These are phyloP conservation scores for Cichladusa arquata DNA, from an alignment of 2,113 vertebrate genomes.

Conservation along the genomic window DNA sequence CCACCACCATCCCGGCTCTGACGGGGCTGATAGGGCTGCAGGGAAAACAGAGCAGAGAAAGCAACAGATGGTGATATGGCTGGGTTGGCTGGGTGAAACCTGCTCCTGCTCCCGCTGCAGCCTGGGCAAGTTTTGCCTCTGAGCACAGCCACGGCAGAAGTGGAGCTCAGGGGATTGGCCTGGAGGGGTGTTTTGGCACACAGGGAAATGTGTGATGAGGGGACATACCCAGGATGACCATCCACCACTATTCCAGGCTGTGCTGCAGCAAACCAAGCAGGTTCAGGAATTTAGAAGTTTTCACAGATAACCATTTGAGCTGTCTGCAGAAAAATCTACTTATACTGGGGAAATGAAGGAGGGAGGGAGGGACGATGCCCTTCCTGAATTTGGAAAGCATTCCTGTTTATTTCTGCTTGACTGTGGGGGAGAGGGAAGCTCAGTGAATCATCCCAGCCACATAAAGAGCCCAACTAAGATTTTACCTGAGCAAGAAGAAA, in stretches of 20 bases:
- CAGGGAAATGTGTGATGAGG: neutral
- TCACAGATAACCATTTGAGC: neutral
- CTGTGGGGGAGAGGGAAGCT: neutral
- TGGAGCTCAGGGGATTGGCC: neutral
- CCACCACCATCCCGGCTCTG: neutral
- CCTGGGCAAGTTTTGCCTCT: neutral
- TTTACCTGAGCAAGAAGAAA: neutral
- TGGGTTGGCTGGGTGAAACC: neutral
- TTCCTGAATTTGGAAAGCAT: neutral
- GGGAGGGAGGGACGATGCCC: neutral
- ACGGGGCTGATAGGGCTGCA: slow-evolving; percentile 18
- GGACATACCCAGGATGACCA: neutral
- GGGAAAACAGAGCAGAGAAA: slow-evolving; percentile 3
- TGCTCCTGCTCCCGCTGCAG: neutral
- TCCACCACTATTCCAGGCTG: neutral
- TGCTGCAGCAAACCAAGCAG: neutral
- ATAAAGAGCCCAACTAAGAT: neutral
- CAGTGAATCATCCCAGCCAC: neutral
- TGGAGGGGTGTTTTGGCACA: neutral
- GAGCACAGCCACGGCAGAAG: neutral
- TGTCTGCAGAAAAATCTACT: neutral
- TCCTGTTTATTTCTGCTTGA: slow-evolving; percentile 12
- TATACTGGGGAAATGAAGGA: neutral
- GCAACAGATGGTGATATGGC: neutral
- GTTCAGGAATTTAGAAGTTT: neutral